These are phyloP conservation scores for Pristionchus fissidentatus DNA, from an alignment of 2,888 invertebrate species.

Conservation along the genomic window DNA sequence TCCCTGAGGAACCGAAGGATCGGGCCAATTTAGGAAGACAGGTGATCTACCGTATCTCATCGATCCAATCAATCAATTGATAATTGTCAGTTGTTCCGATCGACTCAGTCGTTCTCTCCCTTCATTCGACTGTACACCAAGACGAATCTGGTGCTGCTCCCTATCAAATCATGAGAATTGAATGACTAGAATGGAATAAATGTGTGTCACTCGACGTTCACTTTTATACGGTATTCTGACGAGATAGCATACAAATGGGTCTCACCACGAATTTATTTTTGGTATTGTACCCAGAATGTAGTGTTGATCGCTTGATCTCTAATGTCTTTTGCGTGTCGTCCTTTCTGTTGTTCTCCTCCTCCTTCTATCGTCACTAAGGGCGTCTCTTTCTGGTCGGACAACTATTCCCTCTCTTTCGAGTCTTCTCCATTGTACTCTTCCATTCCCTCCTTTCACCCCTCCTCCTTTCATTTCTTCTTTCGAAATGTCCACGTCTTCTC, in stretches of 20 bases:
- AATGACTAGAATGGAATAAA: not conserved
- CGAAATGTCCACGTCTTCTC: not conserved
- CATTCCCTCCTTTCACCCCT: not conserved
- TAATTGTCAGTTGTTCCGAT: slow-evolving; percentile 9
- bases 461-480: not conserved
- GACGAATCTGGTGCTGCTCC: slow-evolving; percentile 20
- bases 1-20: not conserved
- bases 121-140: slow-evolving; percentile 41
- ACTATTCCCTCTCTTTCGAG: not conserved
- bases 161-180: not conserved
- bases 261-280: too few species aligned
- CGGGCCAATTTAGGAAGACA: slow-evolving; percentile 13
- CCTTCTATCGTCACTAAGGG: not conserved
- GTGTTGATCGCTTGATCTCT: not conserved
- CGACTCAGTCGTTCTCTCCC: not conserved
- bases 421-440: not conserved
- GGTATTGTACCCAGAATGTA: too few species aligned
- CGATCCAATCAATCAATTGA: not conserved
- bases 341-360: not conserved
- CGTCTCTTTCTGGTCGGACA: not conserved
- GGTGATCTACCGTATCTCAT: not conserved
- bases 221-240: too few species aligned
- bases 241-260: too few species aligned
- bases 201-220: too few species aligned
- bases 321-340: not conserved